phyloP scores from a whole-genome alignment of 1,140 invertebrate species.

The Brachionus calyciflorus region DNA sequence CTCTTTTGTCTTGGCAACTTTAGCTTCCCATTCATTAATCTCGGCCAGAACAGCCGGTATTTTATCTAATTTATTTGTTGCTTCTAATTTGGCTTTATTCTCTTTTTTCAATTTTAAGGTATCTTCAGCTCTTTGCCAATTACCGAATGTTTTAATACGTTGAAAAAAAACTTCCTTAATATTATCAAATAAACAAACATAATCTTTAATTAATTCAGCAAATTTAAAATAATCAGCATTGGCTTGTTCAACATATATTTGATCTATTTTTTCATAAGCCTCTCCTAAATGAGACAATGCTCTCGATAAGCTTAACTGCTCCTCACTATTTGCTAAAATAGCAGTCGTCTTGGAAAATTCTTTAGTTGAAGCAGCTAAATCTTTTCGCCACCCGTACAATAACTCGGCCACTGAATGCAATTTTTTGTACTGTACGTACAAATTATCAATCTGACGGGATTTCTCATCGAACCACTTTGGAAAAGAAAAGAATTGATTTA shows the following conservation, averaged over 20 bases:
- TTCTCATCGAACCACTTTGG: slow-evolving; percentile 99
- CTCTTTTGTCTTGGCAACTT: slow-evolving; percentile 90
- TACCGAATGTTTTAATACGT: slow-evolving; percentile 92
- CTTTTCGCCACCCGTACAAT: slow-evolving; percentile 68
- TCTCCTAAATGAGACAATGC: slow-evolving; percentile 88
- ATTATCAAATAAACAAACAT: slow-evolving; percentile 83
- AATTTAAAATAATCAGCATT: slow-evolving; percentile 91
- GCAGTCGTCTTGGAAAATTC: slow-evolving; percentile 81
- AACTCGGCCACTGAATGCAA: slow-evolving; percentile 82
- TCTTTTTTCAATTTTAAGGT: slow-evolving; percentile 90
- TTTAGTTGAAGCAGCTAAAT: slow-evolving; percentile 75
- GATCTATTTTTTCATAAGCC: slow-evolving; percentile 83
- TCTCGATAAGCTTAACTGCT: slow-evolving; percentile 84
- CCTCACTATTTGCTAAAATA: slow-evolving; percentile 87
- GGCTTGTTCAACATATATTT: slow-evolving; percentile 81
- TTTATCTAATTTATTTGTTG: slow-evolving; percentile 62
- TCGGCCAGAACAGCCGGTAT: not conserved
- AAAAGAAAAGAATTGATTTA: not conserved
- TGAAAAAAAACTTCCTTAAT: slow-evolving; percentile 98
- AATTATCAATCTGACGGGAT: slow-evolving; percentile 80
- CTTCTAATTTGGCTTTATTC: slow-evolving; percentile 83
- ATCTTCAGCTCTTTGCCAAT: slow-evolving; percentile 93
- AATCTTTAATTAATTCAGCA: slow-evolving; percentile 90
- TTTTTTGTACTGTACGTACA: slow-evolving; percentile 83
- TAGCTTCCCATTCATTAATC: slow-evolving; percentile 74